Evolutionary conservation across 2,888 invertebrate genomes (phyloP).

Genomic region (Scaptomyza polygonia): DNA sequence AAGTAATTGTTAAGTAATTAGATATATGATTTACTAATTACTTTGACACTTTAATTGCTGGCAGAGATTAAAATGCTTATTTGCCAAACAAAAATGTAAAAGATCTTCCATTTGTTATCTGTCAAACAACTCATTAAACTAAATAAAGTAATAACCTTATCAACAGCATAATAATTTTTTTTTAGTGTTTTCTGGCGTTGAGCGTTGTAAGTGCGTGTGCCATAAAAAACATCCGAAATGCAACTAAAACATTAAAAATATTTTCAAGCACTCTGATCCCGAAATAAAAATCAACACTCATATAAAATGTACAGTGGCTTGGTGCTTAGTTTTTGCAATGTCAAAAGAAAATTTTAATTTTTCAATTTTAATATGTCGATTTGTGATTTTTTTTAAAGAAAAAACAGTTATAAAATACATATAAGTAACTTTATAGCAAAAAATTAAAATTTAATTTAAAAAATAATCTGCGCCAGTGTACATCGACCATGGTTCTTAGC

Average conservation of each 20-base stretch:
- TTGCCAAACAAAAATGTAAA: conserved; percentile 6
- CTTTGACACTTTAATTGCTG: conserved; percentile 23
- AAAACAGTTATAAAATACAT: not conserved
- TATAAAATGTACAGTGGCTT: not conserved
- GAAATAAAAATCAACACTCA: not conserved
- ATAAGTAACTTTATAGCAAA: not conserved
- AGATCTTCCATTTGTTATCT: conserved; percentile 30
- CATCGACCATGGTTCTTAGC: too few relatives aligned
- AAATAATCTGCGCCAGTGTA: too few relatives aligned
- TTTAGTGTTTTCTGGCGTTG: not conserved
- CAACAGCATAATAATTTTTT: conserved; percentile 35
- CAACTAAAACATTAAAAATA: conserved; percentile 45
- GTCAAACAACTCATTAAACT: conserved; percentile 11
- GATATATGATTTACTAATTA: conserved; percentile 15
- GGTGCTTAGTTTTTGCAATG: not conserved
- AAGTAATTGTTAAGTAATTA: not conserved
- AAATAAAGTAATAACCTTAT: conserved; percentile 36
- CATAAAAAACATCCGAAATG: conserved; percentile 30
- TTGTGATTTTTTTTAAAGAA: not conserved
- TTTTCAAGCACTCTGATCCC: conserved; percentile 18
- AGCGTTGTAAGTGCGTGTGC: conserved; percentile 17
- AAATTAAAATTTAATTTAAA: not conserved
- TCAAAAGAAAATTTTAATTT: not conserved
- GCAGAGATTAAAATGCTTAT: conserved; percentile 41
- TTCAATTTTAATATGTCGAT: too few relatives aligned